Conservation (phyloP, 2,113 vertebrate genomes). For the Oostethus manadensis region DNA sequence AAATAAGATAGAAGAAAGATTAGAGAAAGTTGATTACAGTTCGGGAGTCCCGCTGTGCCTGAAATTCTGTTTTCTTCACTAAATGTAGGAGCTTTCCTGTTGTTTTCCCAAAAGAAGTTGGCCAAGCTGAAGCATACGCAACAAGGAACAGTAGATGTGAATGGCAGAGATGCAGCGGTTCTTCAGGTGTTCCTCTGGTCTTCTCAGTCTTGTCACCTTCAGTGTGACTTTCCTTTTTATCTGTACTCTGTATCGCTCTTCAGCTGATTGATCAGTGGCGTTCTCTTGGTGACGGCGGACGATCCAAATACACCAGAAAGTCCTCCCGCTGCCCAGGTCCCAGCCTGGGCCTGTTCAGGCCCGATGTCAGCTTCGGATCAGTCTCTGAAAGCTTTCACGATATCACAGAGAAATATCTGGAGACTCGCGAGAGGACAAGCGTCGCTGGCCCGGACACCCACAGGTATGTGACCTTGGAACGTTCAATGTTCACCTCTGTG, state of each 20-base stretch:
- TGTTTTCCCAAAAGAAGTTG: conserved; percentile 83
- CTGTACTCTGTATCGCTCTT: neutral
- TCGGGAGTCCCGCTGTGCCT: too few species aligned
- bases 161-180: conserved; percentile 67
- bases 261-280: conserved; percentile 83
- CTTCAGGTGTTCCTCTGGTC: conserved; percentile 69
- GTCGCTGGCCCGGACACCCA: conserved; percentile 59
- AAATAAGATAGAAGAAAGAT: too few species aligned
- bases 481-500: neutral
- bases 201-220: neutral
- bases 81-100: conserved; percentile 72
- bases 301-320: conserved; percentile 78
- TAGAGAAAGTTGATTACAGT: too few species aligned
- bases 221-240: neutral
- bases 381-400: conserved; percentile 88
- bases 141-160: neutral
- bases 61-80: neutral
- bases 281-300: conserved; percentile 71
- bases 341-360: conserved; percentile 76
- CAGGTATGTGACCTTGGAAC: conserved; percentile 63
- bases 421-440: conserved; percentile 23
- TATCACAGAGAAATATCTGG: conserved; percentile 74
- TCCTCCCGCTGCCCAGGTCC: conserved; percentile 82
- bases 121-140: conserved; percentile 63
- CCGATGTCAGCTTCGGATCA: conserved; percentile 85